A percentile compares a stretch with the other conserved stretches of the same genome.
phyloP scores from a whole-genome alignment of 2,797 vertebrate species.

The Lagocephalus sceleratus region DNA sequence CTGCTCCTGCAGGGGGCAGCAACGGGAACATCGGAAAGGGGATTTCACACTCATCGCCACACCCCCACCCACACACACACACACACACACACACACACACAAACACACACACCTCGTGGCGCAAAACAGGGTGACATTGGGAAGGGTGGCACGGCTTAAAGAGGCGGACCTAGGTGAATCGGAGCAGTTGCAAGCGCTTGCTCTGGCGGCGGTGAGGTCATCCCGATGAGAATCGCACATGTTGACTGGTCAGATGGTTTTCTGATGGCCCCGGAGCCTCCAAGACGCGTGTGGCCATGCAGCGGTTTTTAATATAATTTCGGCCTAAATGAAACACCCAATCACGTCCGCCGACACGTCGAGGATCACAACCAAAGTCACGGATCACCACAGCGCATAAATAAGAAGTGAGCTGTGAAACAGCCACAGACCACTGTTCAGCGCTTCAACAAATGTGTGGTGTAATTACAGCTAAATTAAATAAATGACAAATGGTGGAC shows the following conservation, averaged over 20 bases:
- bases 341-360: slow-evolving; percentile 17
- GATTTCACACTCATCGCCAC: slow-evolving; percentile 20
- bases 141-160: no score
- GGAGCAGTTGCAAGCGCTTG: neutral
- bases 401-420: neutral
- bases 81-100: no score
- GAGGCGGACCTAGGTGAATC: no score
- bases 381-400: neutral
- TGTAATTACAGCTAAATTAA: neutral
- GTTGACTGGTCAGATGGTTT: slow-evolving; percentile 14
- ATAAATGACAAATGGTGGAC: no score
- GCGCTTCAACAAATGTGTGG: neutral
- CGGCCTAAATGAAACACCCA: slow-evolving; percentile 48
- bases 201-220: no score
- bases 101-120: slow-evolving; percentile 22
- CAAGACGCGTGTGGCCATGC: slow-evolving; percentile 38
- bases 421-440: neutral
- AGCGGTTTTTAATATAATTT: slow-evolving; percentile 46
- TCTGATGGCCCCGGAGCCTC: slow-evolving; percentile 37
- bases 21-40: slow-evolving; percentile 16
- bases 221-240: no score
- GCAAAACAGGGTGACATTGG: neutral
- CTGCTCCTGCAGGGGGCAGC: slow-evolving; percentile 6
- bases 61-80: no score
- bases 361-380: slow-evolving; percentile 2